These are phyloP conservation scores for Anas platyrhynchos DNA, from an alignment of 2,113 vertebrate species.

Conservation along the genomic window DNA sequence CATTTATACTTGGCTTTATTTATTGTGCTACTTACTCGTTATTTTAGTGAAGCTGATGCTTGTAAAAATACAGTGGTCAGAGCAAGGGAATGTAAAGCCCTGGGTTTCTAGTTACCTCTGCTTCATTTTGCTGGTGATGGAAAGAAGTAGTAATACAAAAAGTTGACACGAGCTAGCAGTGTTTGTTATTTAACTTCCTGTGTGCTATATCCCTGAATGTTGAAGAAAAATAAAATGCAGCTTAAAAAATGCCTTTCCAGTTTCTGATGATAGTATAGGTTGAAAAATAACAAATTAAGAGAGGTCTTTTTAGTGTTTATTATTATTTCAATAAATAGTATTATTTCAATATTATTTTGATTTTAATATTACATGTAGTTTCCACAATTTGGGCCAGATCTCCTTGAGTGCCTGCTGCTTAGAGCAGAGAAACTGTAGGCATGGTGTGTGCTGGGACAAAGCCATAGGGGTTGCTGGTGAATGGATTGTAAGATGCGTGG, in stretches of 20 bases:
- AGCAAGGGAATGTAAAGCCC: not conserved
- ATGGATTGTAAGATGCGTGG: not conserved
- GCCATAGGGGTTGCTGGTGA: not conserved
- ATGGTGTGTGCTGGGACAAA: not conserved
- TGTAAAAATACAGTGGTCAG: not conserved
- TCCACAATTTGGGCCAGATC: not conserved
- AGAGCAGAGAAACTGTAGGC: not conserved
- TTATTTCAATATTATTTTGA: not conserved
- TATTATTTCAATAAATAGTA: not conserved
- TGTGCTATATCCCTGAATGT: not conserved
- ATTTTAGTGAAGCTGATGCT: not conserved
- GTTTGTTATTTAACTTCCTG: not conserved
- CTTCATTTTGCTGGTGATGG: not conserved
- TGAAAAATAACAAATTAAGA: not conserved
- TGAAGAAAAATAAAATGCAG: not conserved
- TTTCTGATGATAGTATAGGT: not conserved
- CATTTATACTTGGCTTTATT: slow-evolving; percentile 30
- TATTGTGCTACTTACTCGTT: not conserved
- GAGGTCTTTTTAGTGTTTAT: not conserved
- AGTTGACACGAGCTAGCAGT: not conserved
- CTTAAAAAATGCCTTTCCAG: not conserved
- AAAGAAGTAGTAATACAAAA: not conserved
- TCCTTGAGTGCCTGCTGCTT: not conserved
- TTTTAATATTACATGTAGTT: not conserved
- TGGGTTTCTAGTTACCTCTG: not conserved